Base-by-base conservation (phyloP, 2,888 invertebrate genomes). In the Metallyticus violacea region DNA sequence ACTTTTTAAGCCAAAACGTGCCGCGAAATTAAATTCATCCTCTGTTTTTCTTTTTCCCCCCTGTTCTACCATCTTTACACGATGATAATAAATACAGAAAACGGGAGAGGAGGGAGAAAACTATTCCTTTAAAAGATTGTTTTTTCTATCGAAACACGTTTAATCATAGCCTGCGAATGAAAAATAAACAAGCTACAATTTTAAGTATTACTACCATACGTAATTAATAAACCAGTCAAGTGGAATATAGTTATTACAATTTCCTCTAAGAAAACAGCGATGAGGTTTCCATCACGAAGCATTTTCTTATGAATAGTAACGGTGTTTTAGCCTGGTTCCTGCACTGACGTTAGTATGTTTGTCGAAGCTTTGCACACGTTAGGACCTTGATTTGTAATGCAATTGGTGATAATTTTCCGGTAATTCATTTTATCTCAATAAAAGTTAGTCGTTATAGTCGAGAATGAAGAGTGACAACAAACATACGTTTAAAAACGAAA, bases 1-100 rank as follows among this genome's bases (percentile, higher is more conserved):
- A 62, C 40, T 62, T 62, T 62, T 62, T 62, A 62, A 62, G 40
- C 5, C 40, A 26, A 81, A 81, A 81, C 81, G 62, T 81, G 81
- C 81, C 81, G 81, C 81, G 81, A 26, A 81, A 81, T 81, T 82
- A 82, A 82, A 82, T 82, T 82, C 82, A 26, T 81, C 7, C 30
- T 7, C 40, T 40, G 0, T 25, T 80, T 76, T 76, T 26, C 25
- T 76, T 62, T 62, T 62, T 62, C 22, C 15, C n/a, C 40, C 40
- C 40, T 62, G 15, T 15, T 15, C 40, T 62, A 62, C 40, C 40
- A 15, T 62, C 40, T 62, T 62, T 62, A 62, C 40, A 62, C 15
- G 7, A 15, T 62, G 40, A 62, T 62, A 62, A 62, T 62, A 62
- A 62, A 62, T 62, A 62, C 40, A 62, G 40, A 62, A 62, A 15